These are phyloP conservation scores for Enteromius anoplus DNA, from an alignment of 2,797 vertebrate genomes.

Conservation along the genomic window DNA sequence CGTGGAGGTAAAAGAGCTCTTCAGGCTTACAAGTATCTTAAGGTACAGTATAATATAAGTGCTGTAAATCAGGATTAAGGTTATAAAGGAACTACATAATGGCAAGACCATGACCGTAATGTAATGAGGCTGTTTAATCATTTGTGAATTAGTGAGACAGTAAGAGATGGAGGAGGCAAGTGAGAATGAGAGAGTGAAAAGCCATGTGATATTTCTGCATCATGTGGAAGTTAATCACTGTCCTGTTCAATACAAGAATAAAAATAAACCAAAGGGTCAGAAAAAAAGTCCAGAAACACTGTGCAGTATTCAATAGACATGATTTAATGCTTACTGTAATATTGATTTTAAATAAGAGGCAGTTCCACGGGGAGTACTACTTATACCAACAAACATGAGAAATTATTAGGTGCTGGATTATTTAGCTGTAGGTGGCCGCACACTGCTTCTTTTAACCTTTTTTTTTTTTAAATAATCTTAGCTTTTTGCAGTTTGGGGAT, in stretches of 20 bases:
- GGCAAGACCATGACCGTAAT: neutral
- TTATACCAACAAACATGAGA: neutral
- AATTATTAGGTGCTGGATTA: neutral
- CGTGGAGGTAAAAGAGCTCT: neutral
- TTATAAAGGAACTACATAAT: constrained; percentile 23
- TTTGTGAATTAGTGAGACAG: constrained; percentile 1
- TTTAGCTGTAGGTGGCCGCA: neutral
- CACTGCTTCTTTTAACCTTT: neutral
- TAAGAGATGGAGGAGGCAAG: neutral
- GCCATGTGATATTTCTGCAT: constrained; percentile 13
- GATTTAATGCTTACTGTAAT: constrained; percentile 17
- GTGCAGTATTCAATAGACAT: constrained; percentile 12
- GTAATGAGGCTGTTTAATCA: constrained; percentile 3
- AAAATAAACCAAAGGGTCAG: neutral
- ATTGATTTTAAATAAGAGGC: constrained; percentile 24
- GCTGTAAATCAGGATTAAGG: constrained; percentile 25
- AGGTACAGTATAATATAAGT: neutral
- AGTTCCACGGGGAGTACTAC: neutral
- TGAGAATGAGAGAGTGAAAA: constrained; percentile 2
- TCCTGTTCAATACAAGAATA: neutral
- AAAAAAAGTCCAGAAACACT: constrained; percentile 7
- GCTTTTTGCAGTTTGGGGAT: neutral
- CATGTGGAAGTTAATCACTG: neutral
- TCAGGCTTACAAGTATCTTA: constrained; percentile 1
- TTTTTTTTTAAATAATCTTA: neutral